phyloP scores from a whole-genome alignment of 1,140 invertebrate species.

The Lepeophtheirus salmonis region DNA sequence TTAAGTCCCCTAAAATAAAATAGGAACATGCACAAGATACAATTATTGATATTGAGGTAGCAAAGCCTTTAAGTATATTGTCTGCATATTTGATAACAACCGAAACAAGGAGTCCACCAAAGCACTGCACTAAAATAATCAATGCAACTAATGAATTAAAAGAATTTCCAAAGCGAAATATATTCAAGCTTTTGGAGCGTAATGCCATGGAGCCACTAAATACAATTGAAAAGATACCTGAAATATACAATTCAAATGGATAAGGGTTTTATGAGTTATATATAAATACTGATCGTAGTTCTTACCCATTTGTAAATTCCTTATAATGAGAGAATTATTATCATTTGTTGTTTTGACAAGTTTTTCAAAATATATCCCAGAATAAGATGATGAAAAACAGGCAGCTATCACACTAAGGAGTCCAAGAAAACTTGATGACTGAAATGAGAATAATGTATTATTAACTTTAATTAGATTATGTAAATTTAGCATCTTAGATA shows the following conservation, averaged over 20 bases:
- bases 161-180: too few species aligned
- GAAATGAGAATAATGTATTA: too few species aligned
- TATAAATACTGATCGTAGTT: too few species aligned
- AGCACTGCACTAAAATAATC: constrained; percentile 21
- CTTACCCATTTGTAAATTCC: neutral
- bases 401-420: neutral
- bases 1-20: constrained; percentile 34
- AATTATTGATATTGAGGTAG: constrained; percentile 37
- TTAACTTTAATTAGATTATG: too few species aligned
- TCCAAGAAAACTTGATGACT: neutral
- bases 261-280: too few species aligned
- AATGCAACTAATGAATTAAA: neutral
- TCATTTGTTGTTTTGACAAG: neutral
- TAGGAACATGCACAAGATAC: constrained; percentile 37
- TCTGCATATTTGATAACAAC: constrained; percentile 37
- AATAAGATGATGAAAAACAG: neutral
- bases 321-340: neutral
- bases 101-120: constrained; percentile 27
- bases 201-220: too few species aligned
- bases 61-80: constrained; percentile 37
- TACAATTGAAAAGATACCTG: too few species aligned
- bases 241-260: too few species aligned
- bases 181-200: too few species aligned
- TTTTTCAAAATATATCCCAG: neutral
- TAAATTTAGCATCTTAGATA: too few species aligned